These are phyloP conservation scores for Perognathus longimembris DNA, from an alignment of 2,113 vertebrate genomes.

Conservation along the genomic window DNA sequence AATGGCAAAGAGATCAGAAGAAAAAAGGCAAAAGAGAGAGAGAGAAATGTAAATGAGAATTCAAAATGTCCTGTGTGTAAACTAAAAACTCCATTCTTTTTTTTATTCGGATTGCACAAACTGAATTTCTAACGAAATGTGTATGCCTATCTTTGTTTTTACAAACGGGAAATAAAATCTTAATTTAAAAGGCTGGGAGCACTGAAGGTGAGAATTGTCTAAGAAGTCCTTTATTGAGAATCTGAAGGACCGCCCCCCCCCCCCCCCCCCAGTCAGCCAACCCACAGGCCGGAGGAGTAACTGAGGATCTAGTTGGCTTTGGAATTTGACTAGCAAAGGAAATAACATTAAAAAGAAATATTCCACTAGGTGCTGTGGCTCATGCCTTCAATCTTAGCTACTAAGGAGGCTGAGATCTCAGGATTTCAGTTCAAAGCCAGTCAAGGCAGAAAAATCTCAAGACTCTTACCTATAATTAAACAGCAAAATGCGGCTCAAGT, in stretches of 20 bases:
- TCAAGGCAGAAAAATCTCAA: too few relatives aligned
- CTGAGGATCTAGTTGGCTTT: neutral
- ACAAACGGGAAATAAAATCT: neutral
- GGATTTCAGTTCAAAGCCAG: too few relatives aligned
- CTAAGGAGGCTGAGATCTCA: neutral
- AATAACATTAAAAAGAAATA: neutral
- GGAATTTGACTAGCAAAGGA: neutral
- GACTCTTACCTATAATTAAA: too few relatives aligned
- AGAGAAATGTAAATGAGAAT: conserved; percentile 37
- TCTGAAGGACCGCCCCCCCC: too few relatives aligned
- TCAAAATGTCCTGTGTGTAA: neutral
- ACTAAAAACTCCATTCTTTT: conserved; percentile 3
- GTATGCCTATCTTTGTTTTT: conserved; percentile 11
- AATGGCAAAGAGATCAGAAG: conserved; percentile 49
- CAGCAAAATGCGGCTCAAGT: too few relatives aligned
- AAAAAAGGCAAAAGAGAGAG: neutral
- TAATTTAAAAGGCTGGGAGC: neutral
- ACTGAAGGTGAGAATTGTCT: neutral
- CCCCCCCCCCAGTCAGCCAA: neutral
- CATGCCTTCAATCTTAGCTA: neutral
- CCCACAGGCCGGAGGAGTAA: neutral
- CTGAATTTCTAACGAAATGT: conserved; percentile 30
- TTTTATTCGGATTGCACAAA: neutral
- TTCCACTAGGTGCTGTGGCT: neutral
- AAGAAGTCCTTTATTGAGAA: neutral